These are phyloP conservation scores for Pseudochirops cupreus DNA, from an alignment of 2,797 vertebrate species.

Conservation along the genomic window DNA sequence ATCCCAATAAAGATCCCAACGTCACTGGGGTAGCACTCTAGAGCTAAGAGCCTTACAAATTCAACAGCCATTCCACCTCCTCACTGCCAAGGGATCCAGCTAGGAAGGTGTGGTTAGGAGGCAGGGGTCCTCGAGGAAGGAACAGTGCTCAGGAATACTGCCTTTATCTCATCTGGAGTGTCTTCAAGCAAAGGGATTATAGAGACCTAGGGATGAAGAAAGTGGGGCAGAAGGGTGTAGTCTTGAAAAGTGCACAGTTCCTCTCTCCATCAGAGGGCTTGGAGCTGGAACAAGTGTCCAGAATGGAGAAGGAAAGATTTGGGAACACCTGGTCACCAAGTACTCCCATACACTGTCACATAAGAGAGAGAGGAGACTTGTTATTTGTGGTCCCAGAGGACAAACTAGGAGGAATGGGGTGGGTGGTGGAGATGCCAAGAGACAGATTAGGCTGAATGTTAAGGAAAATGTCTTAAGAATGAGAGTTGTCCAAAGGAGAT, in stretches of 20 bases:
- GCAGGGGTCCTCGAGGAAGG: not conserved
- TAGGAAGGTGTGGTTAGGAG: not conserved
- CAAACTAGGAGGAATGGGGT: not conserved
- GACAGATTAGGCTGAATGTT: too few species aligned
- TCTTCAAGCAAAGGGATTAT: not conserved
- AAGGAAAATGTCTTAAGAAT: too few species aligned
- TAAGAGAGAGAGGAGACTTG: not conserved
- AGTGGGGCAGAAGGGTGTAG: not conserved
- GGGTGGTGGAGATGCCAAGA: not conserved
- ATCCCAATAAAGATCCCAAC: not conserved
- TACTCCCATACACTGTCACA: not conserved
- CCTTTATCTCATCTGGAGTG: not conserved
- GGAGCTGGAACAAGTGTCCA: not conserved
- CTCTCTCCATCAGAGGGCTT: constrained; percentile 26
- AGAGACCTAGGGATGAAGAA: constrained; percentile 24
- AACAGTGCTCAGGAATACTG: not conserved
- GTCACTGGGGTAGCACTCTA: not conserved
- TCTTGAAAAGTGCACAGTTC: constrained; percentile 39
- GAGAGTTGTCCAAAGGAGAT: too few species aligned
- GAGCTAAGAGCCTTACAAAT: not conserved
- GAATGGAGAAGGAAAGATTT: not conserved
- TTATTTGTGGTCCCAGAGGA: not conserved
- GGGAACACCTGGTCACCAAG: too few species aligned
- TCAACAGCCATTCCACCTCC: not conserved
- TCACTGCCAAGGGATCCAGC: not conserved